Percentiles rank a stretch among this genome's conserved stretches.
phyloP scores from a whole-genome alignment of 2,888 invertebrate genomes.

The Oligia strigilis region DNA sequence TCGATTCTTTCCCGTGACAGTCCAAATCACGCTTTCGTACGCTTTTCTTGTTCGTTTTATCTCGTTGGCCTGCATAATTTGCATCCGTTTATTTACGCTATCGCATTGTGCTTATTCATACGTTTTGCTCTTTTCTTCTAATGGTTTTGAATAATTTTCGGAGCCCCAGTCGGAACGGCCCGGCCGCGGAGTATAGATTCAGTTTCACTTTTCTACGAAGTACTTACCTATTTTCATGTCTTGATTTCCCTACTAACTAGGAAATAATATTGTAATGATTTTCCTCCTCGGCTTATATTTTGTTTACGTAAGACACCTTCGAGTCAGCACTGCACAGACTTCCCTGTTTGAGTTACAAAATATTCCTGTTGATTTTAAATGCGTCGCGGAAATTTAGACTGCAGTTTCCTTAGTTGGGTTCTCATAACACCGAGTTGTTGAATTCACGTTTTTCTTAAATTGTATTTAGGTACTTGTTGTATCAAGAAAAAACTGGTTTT shows the following conservation, averaged over 20 bases:
- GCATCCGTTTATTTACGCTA: conserved; percentile 85
- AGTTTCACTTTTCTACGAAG: conserved; percentile 43
- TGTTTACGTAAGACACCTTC: conserved; percentile 1
- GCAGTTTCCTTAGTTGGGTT: background rate
- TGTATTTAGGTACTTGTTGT: background rate
- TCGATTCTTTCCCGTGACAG: conserved; percentile 57
- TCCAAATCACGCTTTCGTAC: conserved; percentile 74
- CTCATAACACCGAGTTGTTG: background rate
- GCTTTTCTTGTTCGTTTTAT: conserved; percentile 74
- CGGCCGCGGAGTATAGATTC: conserved; percentile 6
- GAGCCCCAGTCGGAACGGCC: conserved; percentile 16
- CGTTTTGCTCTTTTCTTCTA: conserved; percentile 73
- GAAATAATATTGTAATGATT: background rate
- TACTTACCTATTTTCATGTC: background rate
- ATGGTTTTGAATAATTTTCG: conserved; percentile 51
- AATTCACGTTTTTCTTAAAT: conserved; percentile 14
- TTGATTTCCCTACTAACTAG: background rate
- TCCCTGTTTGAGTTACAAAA: background rate
- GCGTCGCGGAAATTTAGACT: background rate
- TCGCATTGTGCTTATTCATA: conserved; percentile 76
- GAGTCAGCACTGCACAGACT: conserved; percentile 3
- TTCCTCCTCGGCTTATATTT: conserved; percentile 6
- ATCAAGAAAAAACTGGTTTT: conserved; percentile 23
- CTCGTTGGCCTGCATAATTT: conserved; percentile 78
- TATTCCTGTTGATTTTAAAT: background rate